These are phyloP conservation scores for Euzetes globulus DNA, from an alignment of 2,888 invertebrate genomes.

Conservation along the genomic window DNA sequence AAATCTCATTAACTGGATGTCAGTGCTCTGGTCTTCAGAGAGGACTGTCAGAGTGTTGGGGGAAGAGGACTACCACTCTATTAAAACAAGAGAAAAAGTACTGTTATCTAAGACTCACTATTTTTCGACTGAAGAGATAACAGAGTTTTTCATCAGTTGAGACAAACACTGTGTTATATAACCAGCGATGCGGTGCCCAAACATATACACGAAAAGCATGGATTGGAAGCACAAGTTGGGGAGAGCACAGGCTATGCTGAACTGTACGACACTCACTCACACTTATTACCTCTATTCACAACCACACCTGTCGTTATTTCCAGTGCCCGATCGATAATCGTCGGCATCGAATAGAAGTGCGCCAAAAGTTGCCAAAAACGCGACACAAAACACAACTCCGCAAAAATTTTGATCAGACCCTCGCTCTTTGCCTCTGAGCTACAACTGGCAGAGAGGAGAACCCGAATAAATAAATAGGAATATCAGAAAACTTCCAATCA, in stretches of 20 bases:
- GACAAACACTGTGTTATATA: background rate
- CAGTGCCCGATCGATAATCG: constrained; percentile 20
- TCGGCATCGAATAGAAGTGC: constrained; percentile 20
- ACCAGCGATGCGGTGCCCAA: background rate
- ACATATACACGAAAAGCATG: background rate
- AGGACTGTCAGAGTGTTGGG: too few species aligned
- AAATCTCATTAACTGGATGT: background rate
- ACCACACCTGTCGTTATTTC: constrained; percentile 23
- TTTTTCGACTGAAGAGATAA: too few species aligned
- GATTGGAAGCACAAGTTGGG: background rate
- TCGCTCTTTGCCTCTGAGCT: too few species aligned
- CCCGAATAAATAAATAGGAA: too few species aligned
- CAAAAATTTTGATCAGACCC: too few species aligned
- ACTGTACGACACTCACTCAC: background rate
- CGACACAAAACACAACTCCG: background rate
- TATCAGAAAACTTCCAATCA: too few species aligned
- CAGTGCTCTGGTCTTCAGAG: too few species aligned
- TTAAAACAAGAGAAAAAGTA: too few species aligned
- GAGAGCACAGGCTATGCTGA: background rate
- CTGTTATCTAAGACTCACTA: too few species aligned
- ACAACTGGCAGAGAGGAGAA: too few species aligned
- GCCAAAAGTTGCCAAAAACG: background rate
- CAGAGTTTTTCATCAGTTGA: background rate
- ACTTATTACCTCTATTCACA: constrained; percentile 16
- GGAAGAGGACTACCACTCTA: too few species aligned